A percentile compares a stretch with the other conserved stretches of the same genome.
phyloP scores from a whole-genome alignment of 2,797 vertebrate genomes.

The Zenarchopterus dispar region DNA sequence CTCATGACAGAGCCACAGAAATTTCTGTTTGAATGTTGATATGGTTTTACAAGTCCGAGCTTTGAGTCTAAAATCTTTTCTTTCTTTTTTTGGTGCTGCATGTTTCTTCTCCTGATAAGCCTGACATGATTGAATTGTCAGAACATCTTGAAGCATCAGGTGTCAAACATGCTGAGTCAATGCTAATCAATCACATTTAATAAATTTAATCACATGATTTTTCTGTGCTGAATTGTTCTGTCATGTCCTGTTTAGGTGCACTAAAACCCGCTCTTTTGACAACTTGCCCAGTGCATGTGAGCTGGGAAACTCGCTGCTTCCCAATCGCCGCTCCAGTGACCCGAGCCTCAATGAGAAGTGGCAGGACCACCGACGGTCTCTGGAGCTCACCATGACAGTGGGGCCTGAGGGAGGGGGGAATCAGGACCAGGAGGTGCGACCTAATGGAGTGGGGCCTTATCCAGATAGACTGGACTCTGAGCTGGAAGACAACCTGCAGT shows the following conservation, averaged over 20 bases:
- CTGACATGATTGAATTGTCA: slow-evolving; percentile 5
- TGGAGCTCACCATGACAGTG: slow-evolving; percentile 89
- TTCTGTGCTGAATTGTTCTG: slow-evolving; percentile 25
- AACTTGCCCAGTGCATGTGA: slow-evolving; percentile 94
- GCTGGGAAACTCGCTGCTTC: slow-evolving; percentile 82
- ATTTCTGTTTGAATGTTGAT: slow-evolving; percentile 7
- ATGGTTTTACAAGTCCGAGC: slow-evolving; percentile 6
- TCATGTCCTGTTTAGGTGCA: slow-evolving; percentile 80
- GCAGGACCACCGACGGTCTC: slow-evolving; percentile 95
- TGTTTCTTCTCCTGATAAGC: slow-evolving; percentile 9
- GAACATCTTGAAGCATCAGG: slow-evolving; percentile 7
- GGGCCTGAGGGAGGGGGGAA: slow-evolving; percentile 75
- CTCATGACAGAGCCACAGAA: slow-evolving; percentile 1
- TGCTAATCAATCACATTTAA: slow-evolving; percentile 3
- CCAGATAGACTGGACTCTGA: slow-evolving; percentile 54
- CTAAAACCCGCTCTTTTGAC: slow-evolving; percentile 97
- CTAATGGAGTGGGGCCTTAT: slow-evolving; percentile 69
- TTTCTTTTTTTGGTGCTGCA: slow-evolving; percentile 11
- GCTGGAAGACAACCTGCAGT: slow-evolving; percentile 69
- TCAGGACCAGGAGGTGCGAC: slow-evolving; percentile 71
- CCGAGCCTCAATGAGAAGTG: slow-evolving; percentile 97
- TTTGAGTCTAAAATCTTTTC: slow-evolving; percentile 11
- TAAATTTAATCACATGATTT: not conserved
- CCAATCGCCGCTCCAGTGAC: slow-evolving; percentile 94
- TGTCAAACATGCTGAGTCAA: slow-evolving; percentile 8